phyloP scores from a whole-genome alignment of 1,140 invertebrate genomes.

The Rhysida immarginata region DNA sequence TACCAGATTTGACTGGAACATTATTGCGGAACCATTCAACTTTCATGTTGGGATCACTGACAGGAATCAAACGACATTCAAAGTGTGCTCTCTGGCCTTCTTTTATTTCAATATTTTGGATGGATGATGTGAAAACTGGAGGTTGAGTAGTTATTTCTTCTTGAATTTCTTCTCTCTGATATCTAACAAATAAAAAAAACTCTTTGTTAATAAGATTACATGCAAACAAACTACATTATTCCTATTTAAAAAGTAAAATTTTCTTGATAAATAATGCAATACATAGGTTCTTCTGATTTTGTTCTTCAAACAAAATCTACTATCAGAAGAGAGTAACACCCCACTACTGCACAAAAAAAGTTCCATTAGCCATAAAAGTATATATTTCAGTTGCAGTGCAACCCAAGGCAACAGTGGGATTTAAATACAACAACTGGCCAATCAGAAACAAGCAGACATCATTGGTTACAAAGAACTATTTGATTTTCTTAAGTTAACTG shows the following conservation, averaged over 20 bases:
- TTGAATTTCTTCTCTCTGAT: constrained; percentile 49
- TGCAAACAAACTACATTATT: constrained; percentile 15
- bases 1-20: constrained; percentile 55
- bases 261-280: constrained; percentile 1
- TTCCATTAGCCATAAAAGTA: too few species aligned
- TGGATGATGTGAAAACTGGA: constrained; percentile 74
- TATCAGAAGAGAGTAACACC: too few species aligned
- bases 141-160: constrained; percentile 76
- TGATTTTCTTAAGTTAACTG: too few species aligned
- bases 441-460: too few species aligned
- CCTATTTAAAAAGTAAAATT: constrained; percentile 12
- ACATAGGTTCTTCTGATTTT: not conserved
- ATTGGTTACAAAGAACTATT: too few species aligned
- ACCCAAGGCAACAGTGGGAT: too few species aligned
- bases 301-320: not conserved
- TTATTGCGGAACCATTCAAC: constrained; percentile 98
- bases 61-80: constrained; percentile 85
- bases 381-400: too few species aligned
- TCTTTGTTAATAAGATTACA: not conserved
- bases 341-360: too few species aligned
- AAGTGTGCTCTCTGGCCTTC: constrained; percentile 93
- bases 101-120: constrained; percentile 78
- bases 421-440: too few species aligned
- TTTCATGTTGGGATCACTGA: constrained; percentile 89
- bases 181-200: constrained; percentile 20